Evolutionary conservation across 2,113 vertebrate genomes (phyloP), one percentile per base, ranked within the genome.

Genomic region (Sigmodon hispidus): DNA sequence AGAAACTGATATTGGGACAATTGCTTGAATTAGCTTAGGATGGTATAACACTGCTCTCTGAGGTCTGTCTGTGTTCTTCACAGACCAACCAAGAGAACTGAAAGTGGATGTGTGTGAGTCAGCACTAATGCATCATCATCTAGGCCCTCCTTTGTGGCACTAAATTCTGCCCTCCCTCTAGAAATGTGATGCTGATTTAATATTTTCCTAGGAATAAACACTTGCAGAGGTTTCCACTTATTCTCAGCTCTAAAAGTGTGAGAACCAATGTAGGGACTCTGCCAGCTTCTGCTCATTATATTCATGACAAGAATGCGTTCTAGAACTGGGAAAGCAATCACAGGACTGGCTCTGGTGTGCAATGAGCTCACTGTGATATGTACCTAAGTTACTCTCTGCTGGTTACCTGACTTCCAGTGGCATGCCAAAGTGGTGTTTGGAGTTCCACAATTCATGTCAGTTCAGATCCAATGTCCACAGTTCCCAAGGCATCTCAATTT

Each of bases 311-410:
- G n/a, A 34, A 55, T 43, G 26, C n/a, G 26, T 67, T 86, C 26
- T 16, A 34, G 24, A 26, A 65, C 59, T 43, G 26, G 36, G 59
- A 31, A 76, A 43, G n/a, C 29, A 40, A 34, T 26, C 3, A 6
- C 5, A 76, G 11, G 45, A 4, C 3, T 9, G 29, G 40, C 11
- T 40, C 4, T 0, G n/a, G 17, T 48, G 50, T 31, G 48, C 34
- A n/a, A 4, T 55, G 48, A 29, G 36, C 36, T 29, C 26, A 31
- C 57, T 76, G 36, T 48, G 13, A 21, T 5, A 4, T 52, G 70
- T 6, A 43, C 17, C 36, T 52, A 11, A 72, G 52, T 6, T 17
- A 45, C 45, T 19, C 13, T 43, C 36, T 24, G 16, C 15, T 40
- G 55, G 69, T 40, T 13, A 63, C 24, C 6, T 76, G 67, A 29